These are phyloP conservation scores for Nibea albiflora DNA, from an alignment of 2,113 vertebrate species.

Conservation along the genomic window DNA sequence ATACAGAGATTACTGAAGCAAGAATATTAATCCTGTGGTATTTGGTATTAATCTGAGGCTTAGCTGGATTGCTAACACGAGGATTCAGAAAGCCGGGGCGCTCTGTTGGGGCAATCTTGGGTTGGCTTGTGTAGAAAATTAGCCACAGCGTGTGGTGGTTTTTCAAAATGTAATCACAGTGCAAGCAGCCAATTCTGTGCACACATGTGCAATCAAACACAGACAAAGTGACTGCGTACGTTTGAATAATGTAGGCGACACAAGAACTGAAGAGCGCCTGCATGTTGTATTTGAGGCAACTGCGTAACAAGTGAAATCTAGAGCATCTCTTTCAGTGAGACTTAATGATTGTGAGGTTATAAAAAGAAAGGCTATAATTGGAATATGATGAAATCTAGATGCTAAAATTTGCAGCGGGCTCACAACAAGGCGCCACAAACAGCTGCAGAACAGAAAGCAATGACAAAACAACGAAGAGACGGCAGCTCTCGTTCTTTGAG, in stretches of 20 bases:
- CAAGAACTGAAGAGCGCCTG: background rate
- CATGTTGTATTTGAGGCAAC: background rate
- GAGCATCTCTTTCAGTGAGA: slow-evolving; percentile 5
- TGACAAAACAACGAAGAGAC: background rate
- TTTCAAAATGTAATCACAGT: slow-evolving; percentile 6
- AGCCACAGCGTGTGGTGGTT: slow-evolving; percentile 20
- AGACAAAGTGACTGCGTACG: background rate
- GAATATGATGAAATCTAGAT: slow-evolving; percentile 14
- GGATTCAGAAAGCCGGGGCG: slow-evolving; percentile 20
- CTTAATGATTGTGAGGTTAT: background rate
- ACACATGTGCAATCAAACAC: background rate
- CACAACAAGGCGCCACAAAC: background rate
- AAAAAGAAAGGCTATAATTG: slow-evolving; percentile 22
- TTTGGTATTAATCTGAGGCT: slow-evolving; percentile 50
- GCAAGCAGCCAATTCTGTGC: background rate
- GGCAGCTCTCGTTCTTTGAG: background rate
- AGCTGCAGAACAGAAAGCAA: background rate
- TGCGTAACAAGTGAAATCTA: background rate
- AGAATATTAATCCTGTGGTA: slow-evolving; percentile 38
- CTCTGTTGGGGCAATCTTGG: slow-evolving; percentile 9
- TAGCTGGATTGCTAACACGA: slow-evolving; percentile 30
- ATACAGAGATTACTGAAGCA: slow-evolving; percentile 29
- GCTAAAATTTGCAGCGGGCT: background rate
- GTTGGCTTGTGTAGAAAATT: slow-evolving; percentile 18
- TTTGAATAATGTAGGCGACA: background rate